phyloP scores from a whole-genome alignment of 1,140 invertebrate genomes.

The Akabosia matsudoensis region DNA sequence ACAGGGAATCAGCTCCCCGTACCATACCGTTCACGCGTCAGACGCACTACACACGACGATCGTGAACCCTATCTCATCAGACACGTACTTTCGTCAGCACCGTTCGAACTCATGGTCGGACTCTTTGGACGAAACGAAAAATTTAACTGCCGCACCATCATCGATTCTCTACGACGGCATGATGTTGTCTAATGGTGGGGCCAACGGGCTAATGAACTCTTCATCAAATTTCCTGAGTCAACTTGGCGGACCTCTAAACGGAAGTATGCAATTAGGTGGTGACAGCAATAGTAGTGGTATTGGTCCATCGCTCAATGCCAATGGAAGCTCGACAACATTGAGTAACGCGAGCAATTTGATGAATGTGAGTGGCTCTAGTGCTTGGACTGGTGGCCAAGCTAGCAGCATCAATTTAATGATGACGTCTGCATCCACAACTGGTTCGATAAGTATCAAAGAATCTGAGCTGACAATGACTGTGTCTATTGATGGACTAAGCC shows the following conservation, averaged over 20 bases:
- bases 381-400: background rate
- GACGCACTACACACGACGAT: conserved; percentile 63
- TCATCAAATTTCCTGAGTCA: conserved; percentile 2
- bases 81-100: conserved; percentile 54
- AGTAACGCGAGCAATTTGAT: background rate
- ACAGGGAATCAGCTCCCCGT: conserved; percentile 74
- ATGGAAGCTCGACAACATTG: background rate
- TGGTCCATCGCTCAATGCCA: background rate
- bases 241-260: background rate
- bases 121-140: conserved; percentile 68
- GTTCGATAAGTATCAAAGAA: conserved; percentile 6
- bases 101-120: conserved; percentile 88
- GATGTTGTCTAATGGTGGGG: background rate
- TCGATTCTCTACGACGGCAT: background rate
- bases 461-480: background rate
- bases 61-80: conserved; percentile 38
- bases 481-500: background rate
- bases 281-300: background rate
- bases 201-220: background rate
- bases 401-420: conserved; percentile 3
- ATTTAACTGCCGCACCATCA: conserved; percentile 23
- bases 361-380: background rate
- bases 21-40: conserved; percentile 83
- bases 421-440: background rate
- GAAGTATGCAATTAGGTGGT: background rate